These are phyloP conservation scores for Melanotaenia nigrans DNA, from an alignment of 2,797 vertebrate species.

Conservation along the genomic window DNA sequence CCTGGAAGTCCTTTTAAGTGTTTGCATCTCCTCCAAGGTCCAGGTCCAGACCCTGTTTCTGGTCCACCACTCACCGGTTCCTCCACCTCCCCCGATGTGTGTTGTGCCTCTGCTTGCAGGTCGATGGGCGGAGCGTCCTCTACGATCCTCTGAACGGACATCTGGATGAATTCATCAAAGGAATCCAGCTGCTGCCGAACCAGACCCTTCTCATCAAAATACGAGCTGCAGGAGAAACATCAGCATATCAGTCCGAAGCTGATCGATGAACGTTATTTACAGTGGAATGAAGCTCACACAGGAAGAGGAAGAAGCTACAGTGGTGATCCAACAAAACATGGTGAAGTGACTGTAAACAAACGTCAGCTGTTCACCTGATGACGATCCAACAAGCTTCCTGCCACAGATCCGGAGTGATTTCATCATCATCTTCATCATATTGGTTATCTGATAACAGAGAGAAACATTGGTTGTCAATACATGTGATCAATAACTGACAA, in stretches of 20 bases:
- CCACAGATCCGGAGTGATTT: slow-evolving; percentile 98
- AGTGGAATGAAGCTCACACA: not conserved
- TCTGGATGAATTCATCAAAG: slow-evolving; percentile 99
- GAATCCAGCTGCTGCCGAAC: slow-evolving; percentile 98
- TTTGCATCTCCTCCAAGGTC: too few species aligned
- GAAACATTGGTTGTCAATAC: not conserved
- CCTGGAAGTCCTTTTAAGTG: too few species aligned
- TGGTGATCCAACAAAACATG: too few species aligned
- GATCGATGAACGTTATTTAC: not conserved
- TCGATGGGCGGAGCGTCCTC: slow-evolving; percentile 98
- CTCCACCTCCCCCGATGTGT: slow-evolving; percentile 96
- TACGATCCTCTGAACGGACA: slow-evolving; percentile 98
- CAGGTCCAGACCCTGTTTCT: not conserved
- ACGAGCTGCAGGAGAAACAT: slow-evolving; percentile 82
- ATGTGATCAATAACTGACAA: not conserved
- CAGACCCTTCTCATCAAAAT: slow-evolving; percentile 99
- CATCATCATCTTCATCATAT: slow-evolving; percentile 98
- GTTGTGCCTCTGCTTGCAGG: slow-evolving; percentile 97
- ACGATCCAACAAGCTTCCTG: slow-evolving; percentile 99
- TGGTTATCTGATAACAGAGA: slow-evolving; percentile 87
- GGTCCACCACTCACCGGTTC: slow-evolving; percentile 86
- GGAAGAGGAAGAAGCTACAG: too few species aligned
- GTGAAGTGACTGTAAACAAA: too few species aligned
- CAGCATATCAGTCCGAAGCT: too few species aligned
- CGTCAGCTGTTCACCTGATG: slow-evolving; percentile 87